Evolutionary conservation across 1,140 invertebrate genomes (phyloP).

Genomic region (Euura lappo): DNA sequence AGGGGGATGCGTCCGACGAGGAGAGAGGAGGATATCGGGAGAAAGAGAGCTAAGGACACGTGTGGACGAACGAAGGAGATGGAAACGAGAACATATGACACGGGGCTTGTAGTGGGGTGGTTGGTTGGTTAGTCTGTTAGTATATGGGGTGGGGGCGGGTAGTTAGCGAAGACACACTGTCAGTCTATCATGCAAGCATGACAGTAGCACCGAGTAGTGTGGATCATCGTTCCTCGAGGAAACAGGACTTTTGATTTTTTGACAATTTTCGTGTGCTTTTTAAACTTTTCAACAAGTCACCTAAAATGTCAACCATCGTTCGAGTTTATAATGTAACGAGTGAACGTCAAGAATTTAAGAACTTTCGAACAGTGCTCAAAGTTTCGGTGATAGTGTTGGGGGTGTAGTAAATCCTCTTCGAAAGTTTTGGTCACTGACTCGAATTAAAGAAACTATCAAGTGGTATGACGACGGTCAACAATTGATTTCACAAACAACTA

Average conservation of each 20-base stretch:
- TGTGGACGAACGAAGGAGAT: conserved; percentile 22
- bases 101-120: conserved; percentile 39
- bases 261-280: background rate
- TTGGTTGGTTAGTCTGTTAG: conserved; percentile 23
- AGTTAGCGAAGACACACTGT: conserved; percentile 55
- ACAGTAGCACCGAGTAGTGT: conserved; percentile 33
- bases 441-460: too few relatives aligned
- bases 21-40: conserved; percentile 10
- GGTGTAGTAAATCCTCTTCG: too few relatives aligned
- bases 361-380: too few relatives aligned
- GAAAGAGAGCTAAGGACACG: conserved; percentile 26
- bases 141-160: conserved; percentile 48
- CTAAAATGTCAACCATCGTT: too few relatives aligned
- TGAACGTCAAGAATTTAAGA: too few relatives aligned
- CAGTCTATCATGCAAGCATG: conserved; percentile 48
- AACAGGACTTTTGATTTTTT: background rate
- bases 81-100: conserved; percentile 28
- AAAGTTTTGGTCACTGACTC: too few relatives aligned
- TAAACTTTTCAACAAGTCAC: background rate
- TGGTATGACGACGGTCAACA: too few relatives aligned
- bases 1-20: background rate
- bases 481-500: too few relatives aligned
- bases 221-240: background rate
- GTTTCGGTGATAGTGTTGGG: too few relatives aligned
- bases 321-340: too few relatives aligned